A percentile compares a stretch with the other conserved stretches of the same genome.
Evolutionary conservation across 1,140 invertebrate species (phyloP).

Genomic region (Tribolium castaneum): DNA sequence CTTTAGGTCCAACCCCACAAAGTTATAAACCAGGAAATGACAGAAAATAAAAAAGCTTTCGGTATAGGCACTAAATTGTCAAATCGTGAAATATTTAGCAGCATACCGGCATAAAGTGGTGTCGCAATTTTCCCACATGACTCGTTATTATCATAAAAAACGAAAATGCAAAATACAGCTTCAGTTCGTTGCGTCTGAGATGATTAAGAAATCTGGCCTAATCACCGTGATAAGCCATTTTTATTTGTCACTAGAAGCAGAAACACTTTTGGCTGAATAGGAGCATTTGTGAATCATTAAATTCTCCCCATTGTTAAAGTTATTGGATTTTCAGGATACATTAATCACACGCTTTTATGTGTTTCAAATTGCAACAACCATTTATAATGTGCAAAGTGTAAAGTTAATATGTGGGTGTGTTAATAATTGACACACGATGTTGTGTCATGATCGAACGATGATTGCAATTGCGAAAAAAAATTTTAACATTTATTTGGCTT

Average conservation of each 20-base stretch:
- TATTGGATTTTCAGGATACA: conserved; percentile 39
- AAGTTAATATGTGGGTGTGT: neutral
- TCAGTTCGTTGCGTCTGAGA: no score
- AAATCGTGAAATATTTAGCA: neutral
- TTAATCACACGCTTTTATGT: conserved; percentile 36
- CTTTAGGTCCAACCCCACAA: neutral
- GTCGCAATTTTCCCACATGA: no score
- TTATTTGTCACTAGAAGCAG: conserved; percentile 29
- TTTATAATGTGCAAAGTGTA: conserved; percentile 9
- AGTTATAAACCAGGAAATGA: neutral
- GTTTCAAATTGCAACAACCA: conserved; percentile 15
- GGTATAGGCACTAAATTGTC: neutral
- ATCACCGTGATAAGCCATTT: conserved; percentile 14
- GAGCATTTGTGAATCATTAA: conserved; percentile 15
- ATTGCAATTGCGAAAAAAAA: neutral
- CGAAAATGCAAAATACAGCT: no score
- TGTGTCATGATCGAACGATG: no score
- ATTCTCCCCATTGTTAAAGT: conserved; percentile 23
- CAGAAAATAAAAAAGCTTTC: neutral
- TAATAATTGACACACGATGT: neutral
- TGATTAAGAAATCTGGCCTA: conserved; percentile 24
- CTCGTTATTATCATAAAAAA: no score
- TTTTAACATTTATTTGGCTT: neutral
- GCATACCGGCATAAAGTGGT: neutral
- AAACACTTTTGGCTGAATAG: conserved; percentile 33